Evolutionary conservation across 2,888 invertebrate genomes (phyloP).

Genomic region (Pterostichus madidus): DNA sequence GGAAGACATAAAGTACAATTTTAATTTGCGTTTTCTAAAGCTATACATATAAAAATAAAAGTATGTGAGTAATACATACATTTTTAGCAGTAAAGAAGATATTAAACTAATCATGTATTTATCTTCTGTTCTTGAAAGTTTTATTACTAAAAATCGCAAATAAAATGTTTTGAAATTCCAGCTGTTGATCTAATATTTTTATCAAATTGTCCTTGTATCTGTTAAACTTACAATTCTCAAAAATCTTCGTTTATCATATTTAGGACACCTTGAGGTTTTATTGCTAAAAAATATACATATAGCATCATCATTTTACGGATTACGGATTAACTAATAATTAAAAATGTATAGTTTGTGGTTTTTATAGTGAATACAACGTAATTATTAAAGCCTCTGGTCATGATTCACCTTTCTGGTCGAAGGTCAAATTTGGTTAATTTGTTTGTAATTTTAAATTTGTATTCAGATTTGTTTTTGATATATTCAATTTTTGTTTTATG

Average conservation of each 20-base stretch:
- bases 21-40: no score
- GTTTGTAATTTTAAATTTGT: slow-evolving; percentile 46
- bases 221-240: not conserved
- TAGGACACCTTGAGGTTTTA: not conserved
- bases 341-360: not conserved
- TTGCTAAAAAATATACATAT: not conserved
- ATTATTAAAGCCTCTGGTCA: slow-evolving; percentile 18
- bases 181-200: slow-evolving; percentile 36
- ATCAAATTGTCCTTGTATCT: slow-evolving; percentile 17
- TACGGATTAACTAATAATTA: slow-evolving; percentile 3
- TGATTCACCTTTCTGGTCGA: slow-evolving; percentile 39
- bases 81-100: no score
- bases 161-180: not conserved
- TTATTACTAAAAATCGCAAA: not conserved
- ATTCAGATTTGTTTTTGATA: slow-evolving; percentile 11
- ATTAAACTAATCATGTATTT: no score
- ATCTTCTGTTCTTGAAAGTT: not conserved
- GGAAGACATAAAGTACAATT: no score
- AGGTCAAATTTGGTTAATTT: slow-evolving; percentile 41
- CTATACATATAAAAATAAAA: no score
- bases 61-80: no score
- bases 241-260: not conserved
- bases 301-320: not conserved
- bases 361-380: not conserved
- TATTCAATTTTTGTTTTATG: slow-evolving; percentile 18